Percentiles rank a stretch among this genome's conserved stretches.
phyloP scores from a whole-genome alignment of 2,797 vertebrate species.

The Tauraco hartlaubi region DNA sequence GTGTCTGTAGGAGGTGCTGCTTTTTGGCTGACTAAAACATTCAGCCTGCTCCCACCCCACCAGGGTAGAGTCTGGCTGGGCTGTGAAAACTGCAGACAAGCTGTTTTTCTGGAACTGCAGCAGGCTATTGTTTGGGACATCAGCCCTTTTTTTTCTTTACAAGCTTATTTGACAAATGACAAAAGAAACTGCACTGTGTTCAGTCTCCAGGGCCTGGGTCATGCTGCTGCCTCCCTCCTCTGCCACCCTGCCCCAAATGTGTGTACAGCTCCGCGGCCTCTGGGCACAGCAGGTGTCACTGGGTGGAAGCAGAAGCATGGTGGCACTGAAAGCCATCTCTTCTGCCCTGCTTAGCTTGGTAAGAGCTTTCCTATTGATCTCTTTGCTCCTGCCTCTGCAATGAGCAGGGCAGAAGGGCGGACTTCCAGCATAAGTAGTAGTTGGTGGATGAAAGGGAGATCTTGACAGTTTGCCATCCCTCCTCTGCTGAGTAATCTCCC shows the following conservation, averaged over 20 bases:
- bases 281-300: neutral
- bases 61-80: slow-evolving; percentile 8
- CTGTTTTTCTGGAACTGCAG: slow-evolving; percentile 67
- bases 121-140: slow-evolving; percentile 51
- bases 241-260: neutral
- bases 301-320: neutral
- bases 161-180: slow-evolving; percentile 45
- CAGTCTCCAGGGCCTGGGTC: slow-evolving; percentile 13
- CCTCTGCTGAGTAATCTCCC: neutral
- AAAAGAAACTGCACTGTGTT: slow-evolving; percentile 59
- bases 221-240: neutral
- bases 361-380: neutral
- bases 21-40: slow-evolving; percentile 63
- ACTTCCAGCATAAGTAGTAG: neutral
- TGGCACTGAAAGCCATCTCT: neutral
- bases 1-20: slow-evolving; percentile 55
- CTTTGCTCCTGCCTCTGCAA: neutral
- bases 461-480: neutral
- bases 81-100: slow-evolving; percentile 37
- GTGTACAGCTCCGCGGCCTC: neutral
- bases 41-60: slow-evolving; percentile 38
- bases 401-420: neutral
- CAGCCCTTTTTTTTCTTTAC: neutral
- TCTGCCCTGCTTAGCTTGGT: neutral
- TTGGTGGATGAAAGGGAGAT: neutral